Evolutionary conservation across 92 coral and sea anemone genomes (phyloP).

Genomic region (Palythoa heliodiscus): DNA sequence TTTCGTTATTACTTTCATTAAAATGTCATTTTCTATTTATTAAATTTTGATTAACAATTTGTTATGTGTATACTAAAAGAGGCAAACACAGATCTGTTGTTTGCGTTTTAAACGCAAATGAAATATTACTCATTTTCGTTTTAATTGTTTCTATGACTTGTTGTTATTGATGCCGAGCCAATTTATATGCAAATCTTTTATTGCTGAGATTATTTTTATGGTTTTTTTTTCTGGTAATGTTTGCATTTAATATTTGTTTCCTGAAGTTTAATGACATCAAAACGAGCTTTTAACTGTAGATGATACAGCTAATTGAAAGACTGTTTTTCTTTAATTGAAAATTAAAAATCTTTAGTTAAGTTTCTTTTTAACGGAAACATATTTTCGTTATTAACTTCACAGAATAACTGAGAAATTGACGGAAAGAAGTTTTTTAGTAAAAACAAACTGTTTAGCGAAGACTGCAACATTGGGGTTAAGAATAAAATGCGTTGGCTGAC

Average conservation of each 20-base stretch:
- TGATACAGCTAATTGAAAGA: background rate
- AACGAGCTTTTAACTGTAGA: background rate
- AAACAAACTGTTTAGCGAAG: background rate
- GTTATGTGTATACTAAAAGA: background rate
- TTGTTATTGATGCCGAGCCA: background rate
- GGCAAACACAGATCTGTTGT: background rate
- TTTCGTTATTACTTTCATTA: conserved; percentile 21
- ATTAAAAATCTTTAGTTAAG: conserved; percentile 7
- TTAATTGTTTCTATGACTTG: background rate
- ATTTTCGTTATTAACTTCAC: conserved; percentile 1
- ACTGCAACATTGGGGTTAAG: background rate
- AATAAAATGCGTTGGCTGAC: background rate
- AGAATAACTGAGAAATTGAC: background rate
- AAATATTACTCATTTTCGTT: background rate
- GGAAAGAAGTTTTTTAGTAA: background rate
- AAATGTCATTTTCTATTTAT: conserved; percentile 25
- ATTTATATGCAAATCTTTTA: background rate
- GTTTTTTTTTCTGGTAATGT: background rate
- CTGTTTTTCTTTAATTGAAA: conserved; percentile 33
- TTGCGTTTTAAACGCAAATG: background rate
- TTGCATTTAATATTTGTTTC: background rate
- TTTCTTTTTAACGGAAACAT: background rate
- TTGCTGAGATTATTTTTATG: background rate
- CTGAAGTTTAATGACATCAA: background rate
- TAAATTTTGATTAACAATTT: conserved; percentile 13